Evolutionary conservation across 2,888 invertebrate species (phyloP).

Genomic region (Lithophane semibrunnea): DNA sequence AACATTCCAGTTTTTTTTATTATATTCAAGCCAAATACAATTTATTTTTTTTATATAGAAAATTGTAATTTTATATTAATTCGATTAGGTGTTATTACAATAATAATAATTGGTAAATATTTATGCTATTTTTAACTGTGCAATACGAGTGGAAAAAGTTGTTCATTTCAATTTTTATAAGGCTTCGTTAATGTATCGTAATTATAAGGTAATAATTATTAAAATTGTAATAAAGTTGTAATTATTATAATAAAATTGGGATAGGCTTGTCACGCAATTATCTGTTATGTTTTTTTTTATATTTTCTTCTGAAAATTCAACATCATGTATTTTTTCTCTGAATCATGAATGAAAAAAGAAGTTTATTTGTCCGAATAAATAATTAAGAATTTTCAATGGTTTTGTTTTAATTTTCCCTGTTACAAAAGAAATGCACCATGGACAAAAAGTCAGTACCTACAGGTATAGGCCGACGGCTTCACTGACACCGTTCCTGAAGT

Average conservation of each 20-base stretch:
- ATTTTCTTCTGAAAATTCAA: constrained; percentile 74
- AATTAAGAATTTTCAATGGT: constrained; percentile 85
- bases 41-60: constrained; percentile 68
- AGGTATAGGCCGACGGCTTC: background rate
- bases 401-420: constrained; percentile 75
- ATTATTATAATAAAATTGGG: constrained; percentile 80
- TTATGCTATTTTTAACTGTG: constrained; percentile 86
- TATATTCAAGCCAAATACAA: constrained; percentile 75
- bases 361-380: constrained; percentile 88
- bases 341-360: constrained; percentile 79
- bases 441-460: background rate
- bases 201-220: constrained; percentile 75
- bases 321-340: constrained; percentile 78
- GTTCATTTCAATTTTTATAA: constrained; percentile 83
- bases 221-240: constrained; percentile 88
- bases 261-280: constrained; percentile 86
- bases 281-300: constrained; percentile 84
- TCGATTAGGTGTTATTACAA: constrained; percentile 77
- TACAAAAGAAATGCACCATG: background rate
- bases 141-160: constrained; percentile 86
- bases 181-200: constrained; percentile 73
- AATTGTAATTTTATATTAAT: constrained; percentile 76
- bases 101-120: constrained; percentile 80
- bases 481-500: no score
- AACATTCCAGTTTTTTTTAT: constrained; percentile 68